Percentiles rank a stretch among this genome's conserved stretches.
Conservation (phyloP, 2,113 vertebrate genomes). For the Oophaga pumilio region DNA sequence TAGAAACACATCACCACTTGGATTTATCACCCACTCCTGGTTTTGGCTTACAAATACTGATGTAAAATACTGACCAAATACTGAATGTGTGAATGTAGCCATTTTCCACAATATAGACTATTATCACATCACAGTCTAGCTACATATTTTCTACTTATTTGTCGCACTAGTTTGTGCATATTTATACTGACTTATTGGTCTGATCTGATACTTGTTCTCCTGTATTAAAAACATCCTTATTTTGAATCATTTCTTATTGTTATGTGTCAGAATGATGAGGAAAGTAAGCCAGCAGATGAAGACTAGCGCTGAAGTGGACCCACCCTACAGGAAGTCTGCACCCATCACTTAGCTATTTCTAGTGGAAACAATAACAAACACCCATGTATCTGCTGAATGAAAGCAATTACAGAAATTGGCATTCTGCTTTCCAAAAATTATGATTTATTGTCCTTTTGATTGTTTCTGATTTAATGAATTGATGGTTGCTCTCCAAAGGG, state of each 20-base stretch:
- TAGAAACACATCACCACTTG: no score
- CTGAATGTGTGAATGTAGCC: no score
- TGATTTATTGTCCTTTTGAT: conserved; percentile 14
- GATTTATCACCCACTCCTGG: no score
- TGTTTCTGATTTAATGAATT: conserved; percentile 32
- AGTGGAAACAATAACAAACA: conserved; percentile 57
- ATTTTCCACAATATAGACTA: background rate
- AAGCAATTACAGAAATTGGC: conserved; percentile 36
- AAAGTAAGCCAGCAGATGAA: conserved; percentile 40
- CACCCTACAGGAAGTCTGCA: conserved; percentile 58
- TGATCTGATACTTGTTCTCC: conserved; percentile 1
- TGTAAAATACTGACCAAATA: no score
- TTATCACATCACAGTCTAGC: no score
- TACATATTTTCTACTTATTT: background rate
- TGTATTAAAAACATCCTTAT: background rate
- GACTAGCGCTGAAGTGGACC: conserved; percentile 29
- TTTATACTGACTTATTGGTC: background rate
- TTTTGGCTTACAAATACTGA: no score
- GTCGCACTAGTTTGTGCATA: background rate
- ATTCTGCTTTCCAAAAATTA: conserved; percentile 40
- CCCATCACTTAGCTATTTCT: conserved; percentile 57
- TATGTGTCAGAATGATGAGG: conserved; percentile 47
- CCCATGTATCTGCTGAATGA: conserved; percentile 46
- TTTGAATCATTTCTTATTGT: background rate
- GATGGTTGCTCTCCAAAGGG: conserved; percentile 6